Base-by-base conservation (phyloP, 2,797 vertebrate genomes). In the Bradypodion pumilum region DNA sequence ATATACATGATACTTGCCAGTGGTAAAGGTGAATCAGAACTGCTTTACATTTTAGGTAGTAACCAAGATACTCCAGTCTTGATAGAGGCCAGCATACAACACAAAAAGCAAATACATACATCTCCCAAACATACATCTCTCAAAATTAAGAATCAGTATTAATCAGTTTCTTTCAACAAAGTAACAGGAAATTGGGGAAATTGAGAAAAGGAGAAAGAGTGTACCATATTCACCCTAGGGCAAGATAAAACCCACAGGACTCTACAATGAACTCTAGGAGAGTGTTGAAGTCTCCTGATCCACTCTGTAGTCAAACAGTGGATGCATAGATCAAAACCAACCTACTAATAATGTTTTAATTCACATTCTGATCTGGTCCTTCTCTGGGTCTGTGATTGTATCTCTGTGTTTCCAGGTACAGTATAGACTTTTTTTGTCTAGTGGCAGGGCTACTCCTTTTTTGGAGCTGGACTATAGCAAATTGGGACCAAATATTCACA, bases 121-220 rank as follows among this genome's bases (percentile, higher is more conserved):
- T 37, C 2, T 35, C 42, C 29, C n/a, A 78, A 46, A 32, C 29
- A 66, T 35, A 40, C 16, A n/a, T n/a, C n/a, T n/a, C n/a, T n/a
- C n/a, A n/a, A n/a, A n/a, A n/a, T 80, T 65, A 87, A 87, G 35
- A 82, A 87, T 83, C 74, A 9, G 35, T 63, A 88, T 32, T 44
- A 62, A 79, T 37, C 12, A 37, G 1, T 72, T 88, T 66, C 37
- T 78, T 63, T 40, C 6, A 83, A 19, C 32, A 56, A 59, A 75
- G n/a, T 21, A 40, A 40, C 40, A 37, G 37, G 35, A 37, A 19
- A 56, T 42, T 52, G n/a, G 66, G 68, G 42, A 73, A 5, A 35
- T 21, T 56, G 19, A 27, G 4, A 44, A 42, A 3, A 37, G 35
- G 15, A 32, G 32, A 1, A 6, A 27, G 25, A 29, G 3, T 49